Percentiles rank a stretch among this genome's conserved stretches.
phyloP scores from a whole-genome alignment of 2,888 invertebrate species.

The Cantharis lateralis region DNA sequence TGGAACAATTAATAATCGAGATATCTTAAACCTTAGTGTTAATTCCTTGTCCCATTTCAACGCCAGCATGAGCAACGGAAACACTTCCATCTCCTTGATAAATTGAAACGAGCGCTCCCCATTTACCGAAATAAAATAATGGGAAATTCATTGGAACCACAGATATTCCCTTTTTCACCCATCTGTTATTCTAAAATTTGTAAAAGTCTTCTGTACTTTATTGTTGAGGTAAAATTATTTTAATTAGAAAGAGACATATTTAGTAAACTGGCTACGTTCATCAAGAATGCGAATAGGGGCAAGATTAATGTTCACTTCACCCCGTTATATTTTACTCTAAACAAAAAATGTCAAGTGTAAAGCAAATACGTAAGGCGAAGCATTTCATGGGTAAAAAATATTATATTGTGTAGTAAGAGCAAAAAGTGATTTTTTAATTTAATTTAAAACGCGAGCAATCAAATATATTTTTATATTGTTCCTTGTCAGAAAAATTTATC shows the following conservation, averaged over 20 bases:
- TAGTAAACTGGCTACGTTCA: not conserved
- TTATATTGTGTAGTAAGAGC: too few species aligned
- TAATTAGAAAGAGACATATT: not conserved
- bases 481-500: too few species aligned
- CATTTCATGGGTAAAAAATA: too few species aligned
- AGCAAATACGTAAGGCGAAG: too few species aligned
- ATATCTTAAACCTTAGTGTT: conserved; percentile 65
- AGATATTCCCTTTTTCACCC: conserved; percentile 74
- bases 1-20: not conserved
- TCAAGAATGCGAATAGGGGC: not conserved
- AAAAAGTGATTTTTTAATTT: too few species aligned
- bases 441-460: too few species aligned
- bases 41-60: conserved; percentile 77
- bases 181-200: conserved; percentile 59
- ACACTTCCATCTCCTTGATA: conserved; percentile 72
- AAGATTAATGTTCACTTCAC: not conserved
- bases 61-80: conserved; percentile 67
- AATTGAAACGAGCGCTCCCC: conserved; percentile 64
- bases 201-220: not conserved
- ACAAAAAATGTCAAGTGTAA: too few species aligned
- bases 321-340: not conserved
- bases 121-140: conserved; percentile 57
- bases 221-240: too few species aligned
- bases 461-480: too few species aligned
- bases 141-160: conserved; percentile 70